phyloP scores from a whole-genome alignment of 2,113 vertebrate species.

The human (Homo sapiens) region DNA sequence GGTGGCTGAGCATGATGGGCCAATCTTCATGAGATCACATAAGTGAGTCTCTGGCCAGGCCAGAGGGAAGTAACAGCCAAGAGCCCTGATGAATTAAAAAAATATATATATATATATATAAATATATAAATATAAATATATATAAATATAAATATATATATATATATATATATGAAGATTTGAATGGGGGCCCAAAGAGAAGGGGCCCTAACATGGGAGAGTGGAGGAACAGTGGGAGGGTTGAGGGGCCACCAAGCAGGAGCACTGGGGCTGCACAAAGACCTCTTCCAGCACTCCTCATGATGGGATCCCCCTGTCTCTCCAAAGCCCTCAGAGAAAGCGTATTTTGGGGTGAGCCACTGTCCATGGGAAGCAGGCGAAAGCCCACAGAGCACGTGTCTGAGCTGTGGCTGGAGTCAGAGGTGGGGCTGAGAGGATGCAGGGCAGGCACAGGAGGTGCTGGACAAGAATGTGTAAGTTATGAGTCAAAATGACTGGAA shows the following conservation, averaged over 20 bases:
- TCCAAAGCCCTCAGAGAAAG: not conserved
- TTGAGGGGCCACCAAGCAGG: accelerated
- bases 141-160: too few species aligned
- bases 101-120: too few species aligned
- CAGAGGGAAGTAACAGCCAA: not conserved
- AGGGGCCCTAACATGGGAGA: not conserved
- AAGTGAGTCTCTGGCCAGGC: not conserved
- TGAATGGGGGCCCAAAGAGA: not conserved
- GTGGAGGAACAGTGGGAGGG: not conserved
- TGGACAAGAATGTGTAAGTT: not conserved
- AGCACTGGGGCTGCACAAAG: not conserved
- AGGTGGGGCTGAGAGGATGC: not conserved
- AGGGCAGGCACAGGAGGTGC: not conserved
- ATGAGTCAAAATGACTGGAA: not conserved
- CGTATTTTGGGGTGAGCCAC: not conserved
- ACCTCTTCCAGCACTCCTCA: too few species aligned
- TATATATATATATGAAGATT: not conserved
- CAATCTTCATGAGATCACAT: not conserved
- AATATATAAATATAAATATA: too few species aligned
- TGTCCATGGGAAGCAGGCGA: not conserved
- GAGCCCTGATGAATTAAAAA: not conserved
- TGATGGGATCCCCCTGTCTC: not conserved
- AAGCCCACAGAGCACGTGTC: accelerated
- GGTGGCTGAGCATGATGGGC: not conserved
- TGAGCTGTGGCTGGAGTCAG: not conserved